Conservation (phyloP, 2,888 invertebrate genomes). For the Neria commutata region DNA sequence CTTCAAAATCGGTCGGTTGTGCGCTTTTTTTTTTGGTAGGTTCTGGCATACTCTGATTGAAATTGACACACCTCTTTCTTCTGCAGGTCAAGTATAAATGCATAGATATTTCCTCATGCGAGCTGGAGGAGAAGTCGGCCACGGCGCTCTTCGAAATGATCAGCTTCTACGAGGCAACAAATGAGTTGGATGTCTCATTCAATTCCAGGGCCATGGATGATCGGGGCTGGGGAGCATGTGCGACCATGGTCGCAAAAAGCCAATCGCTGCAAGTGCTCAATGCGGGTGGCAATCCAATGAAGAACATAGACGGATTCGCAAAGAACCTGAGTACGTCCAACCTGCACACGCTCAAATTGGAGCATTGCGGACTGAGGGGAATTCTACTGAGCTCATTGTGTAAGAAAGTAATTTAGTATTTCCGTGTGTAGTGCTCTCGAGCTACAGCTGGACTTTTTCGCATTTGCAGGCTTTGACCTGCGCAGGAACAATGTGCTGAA, state of each 20-base stretch:
- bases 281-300: conserved; percentile 57
- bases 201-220: conserved; percentile 74
- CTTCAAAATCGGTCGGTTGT: too few species aligned
- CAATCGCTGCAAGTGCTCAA: conserved; percentile 56
- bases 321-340: conserved; percentile 75
- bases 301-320: conserved; percentile 70
- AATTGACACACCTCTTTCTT: conserved; percentile 56
- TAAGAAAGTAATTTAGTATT: conserved; percentile 56
- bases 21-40: too few species aligned
- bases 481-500: conserved; percentile 77
- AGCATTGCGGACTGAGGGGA: conserved; percentile 76
- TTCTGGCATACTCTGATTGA: too few species aligned
- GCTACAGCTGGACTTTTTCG: not conserved
- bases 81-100: conserved; percentile 59
- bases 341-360: conserved; percentile 77
- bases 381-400: conserved; percentile 77
- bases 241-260: conserved; percentile 59
- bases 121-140: conserved; percentile 64
- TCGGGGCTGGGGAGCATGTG: conserved; percentile 83
- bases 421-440: not conserved
- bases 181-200: conserved; percentile 76
- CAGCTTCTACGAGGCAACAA: conserved; percentile 87
- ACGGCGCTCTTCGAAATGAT: conserved; percentile 89
- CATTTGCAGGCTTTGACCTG: conserved; percentile 73
- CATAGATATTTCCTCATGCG: conserved; percentile 60